Conservation (phyloP, 2,797 vertebrate species). For the Sparidentex hasta region DNA sequence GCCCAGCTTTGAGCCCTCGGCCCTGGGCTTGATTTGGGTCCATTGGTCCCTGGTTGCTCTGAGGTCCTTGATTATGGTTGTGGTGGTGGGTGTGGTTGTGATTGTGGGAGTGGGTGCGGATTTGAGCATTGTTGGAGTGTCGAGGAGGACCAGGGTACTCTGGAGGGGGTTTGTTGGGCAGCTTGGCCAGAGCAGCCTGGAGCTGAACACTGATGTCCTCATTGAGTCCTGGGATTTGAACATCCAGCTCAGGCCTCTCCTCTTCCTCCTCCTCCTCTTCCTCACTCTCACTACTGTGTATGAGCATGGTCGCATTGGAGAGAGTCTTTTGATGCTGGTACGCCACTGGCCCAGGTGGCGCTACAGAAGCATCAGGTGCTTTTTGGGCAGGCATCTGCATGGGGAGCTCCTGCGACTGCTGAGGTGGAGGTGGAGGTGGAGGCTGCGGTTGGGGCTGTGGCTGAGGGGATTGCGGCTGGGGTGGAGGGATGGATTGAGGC, state of each 20-base stretch:
- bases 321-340: slow-evolving; percentile 96
- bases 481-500: slow-evolving; percentile 79
- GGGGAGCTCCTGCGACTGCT: slow-evolving; percentile 78
- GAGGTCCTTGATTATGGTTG: slow-evolving; percentile 69
- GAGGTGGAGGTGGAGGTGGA: slow-evolving; percentile 79
- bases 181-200: slow-evolving; percentile 94
- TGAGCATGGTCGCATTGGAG: slow-evolving; percentile 96
- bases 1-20: slow-evolving; percentile 82
- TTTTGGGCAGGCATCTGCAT: slow-evolving; percentile 83
- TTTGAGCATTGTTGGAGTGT: slow-evolving; percentile 86
- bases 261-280: slow-evolving; percentile 92
- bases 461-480: slow-evolving; percentile 78
- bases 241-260: slow-evolving; percentile 85
- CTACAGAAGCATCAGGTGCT: slow-evolving; percentile 78
- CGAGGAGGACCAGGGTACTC: slow-evolving; percentile 95
- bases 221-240: slow-evolving; percentile 88
- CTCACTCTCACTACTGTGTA: slow-evolving; percentile 96
- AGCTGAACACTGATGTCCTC: slow-evolving; percentile 93
- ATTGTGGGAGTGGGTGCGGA: slow-evolving; percentile 76
- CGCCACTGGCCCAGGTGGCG: slow-evolving; percentile 66
- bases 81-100: slow-evolving; percentile 62
- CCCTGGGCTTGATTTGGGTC: slow-evolving; percentile 82
- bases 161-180: slow-evolving; percentile 96
- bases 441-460: slow-evolving; percentile 76
- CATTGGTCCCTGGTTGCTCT: slow-evolving; percentile 69